These are phyloP conservation scores for Hylomyscus alleni DNA, from an alignment of 2,797 vertebrate genomes.

Conservation along the genomic window DNA sequence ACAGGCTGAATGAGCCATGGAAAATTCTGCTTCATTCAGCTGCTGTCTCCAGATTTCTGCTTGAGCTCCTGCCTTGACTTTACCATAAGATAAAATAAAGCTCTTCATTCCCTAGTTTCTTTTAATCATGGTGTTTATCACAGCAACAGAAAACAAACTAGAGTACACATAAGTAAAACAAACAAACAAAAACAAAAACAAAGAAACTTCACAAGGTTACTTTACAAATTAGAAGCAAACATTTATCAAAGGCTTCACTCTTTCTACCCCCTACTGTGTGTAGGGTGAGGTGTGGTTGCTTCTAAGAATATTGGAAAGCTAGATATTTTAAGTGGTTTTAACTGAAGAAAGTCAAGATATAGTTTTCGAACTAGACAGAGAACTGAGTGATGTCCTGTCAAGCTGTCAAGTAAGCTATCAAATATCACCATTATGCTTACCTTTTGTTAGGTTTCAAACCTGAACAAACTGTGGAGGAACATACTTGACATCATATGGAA, in stretches of 20 bases:
- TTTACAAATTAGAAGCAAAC: constrained; percentile 25
- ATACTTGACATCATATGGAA: neutral
- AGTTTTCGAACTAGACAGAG: neutral
- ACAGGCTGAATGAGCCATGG: neutral
- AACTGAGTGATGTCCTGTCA: neutral
- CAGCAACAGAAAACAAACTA: neutral
- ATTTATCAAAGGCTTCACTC: neutral
- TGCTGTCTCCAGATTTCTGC: neutral
- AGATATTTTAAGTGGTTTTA: neutral
- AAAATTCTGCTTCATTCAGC: neutral
- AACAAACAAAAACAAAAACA: neutral
- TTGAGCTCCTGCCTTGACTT: neutral
- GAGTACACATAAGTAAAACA: neutral
- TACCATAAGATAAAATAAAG: neutral
- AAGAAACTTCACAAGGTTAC: neutral
- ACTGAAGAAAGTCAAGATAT: neutral
- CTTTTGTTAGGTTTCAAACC: neutral
- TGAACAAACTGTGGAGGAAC: neutral
- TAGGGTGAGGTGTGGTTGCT: neutral
- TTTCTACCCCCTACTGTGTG: neutral
- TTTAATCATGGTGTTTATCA: neutral
- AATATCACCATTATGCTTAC: neutral
- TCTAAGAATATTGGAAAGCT: neutral
- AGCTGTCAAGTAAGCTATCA: neutral
- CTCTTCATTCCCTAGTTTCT: neutral